Evolutionary conservation across 2,113 vertebrate genomes (phyloP), one percentile per base, ranked within the genome.

Genomic region (Tamias sibiricus): DNA sequence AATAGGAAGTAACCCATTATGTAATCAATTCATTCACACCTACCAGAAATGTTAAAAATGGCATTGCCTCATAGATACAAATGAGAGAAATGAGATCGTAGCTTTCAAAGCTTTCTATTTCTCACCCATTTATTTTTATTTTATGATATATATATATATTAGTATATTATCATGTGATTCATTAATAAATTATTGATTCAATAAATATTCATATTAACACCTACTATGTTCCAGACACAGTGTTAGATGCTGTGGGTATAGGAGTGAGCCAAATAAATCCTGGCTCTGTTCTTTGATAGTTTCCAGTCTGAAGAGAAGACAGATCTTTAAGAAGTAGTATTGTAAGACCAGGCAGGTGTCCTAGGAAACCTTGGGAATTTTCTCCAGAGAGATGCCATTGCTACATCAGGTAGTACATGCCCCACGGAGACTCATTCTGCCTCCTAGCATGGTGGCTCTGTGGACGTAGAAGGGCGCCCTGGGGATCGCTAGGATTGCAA

Each of bases 41-140:
- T 26, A 66, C 14, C 30, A 84, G 72, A 88, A 91, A 52, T 32
- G 72, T 92, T 81, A 13, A 74, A 91, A 75, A 80, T 85, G 59
- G 6, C 20, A n/a, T 94, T 24, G 24, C 6, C 40, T 71, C 10
- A 14, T 66, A 71, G 42, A 76, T 80, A 42, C 8, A 80, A 83
- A 80, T 42, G 44, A 93, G n/a, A 87, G 40, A 92, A 69, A 28
- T 17, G 52, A 92, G 28, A 90, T 4, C n/a, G 6, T 14, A 37
- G 49, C 57, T 90, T 91, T 74, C 54, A 77, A 92, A 68, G 59
- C 26, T 84, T 40, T 90, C 10, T 82, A 40, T 86, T 90, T 47
- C 49, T 44, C 77, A 77, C 20, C 42, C 71, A 30, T 19, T 62
- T 57, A 59, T 35, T 72, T 95, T 66, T 75, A 62, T 47, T 95